These are phyloP conservation scores for Antheraea mylitta DNA, from an alignment of 1,140 invertebrate genomes.

Conservation along the genomic window DNA sequence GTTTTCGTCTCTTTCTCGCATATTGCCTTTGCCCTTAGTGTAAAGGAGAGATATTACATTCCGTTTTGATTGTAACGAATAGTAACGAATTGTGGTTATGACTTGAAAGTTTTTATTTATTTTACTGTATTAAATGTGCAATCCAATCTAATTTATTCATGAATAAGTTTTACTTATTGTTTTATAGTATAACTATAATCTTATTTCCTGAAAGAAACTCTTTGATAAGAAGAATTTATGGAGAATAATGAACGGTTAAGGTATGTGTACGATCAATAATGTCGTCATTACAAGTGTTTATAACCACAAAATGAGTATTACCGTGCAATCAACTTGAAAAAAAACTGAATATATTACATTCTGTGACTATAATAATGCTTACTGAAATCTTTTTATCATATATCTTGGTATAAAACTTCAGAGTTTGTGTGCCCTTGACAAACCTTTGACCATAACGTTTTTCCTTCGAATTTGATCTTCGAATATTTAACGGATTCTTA, in stretches of 20 bases:
- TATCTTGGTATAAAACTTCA: background rate
- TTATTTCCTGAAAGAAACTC: conserved; percentile 25
- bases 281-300: conserved; percentile 50
- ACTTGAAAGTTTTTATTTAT: conserved; percentile 56
- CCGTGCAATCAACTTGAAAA: conserved; percentile 2
- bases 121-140: conserved; percentile 55
- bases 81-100: conserved; percentile 73
- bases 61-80: conserved; percentile 73
- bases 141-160: conserved; percentile 41
- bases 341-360: background rate
- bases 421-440: conserved; percentile 25
- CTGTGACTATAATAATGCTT: background rate
- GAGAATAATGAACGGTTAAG: conserved; percentile 64
- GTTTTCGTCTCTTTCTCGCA: conserved; percentile 43
- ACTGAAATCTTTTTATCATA: background rate
- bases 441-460: conserved; percentile 64
- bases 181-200: conserved; percentile 35
- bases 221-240: conserved; percentile 45
- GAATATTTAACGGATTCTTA: conserved; percentile 71
- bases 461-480: conserved; percentile 74
- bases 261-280: conserved; percentile 73
- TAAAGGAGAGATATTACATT: conserved; percentile 36
- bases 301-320: conserved; percentile 47
- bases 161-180: conserved; percentile 29
- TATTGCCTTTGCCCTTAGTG: background rate